Evolutionary conservation across 2,797 vertebrate genomes (phyloP), one percentile per base, ranked within the genome.

Genomic region (Thamnophis elegans): DNA sequence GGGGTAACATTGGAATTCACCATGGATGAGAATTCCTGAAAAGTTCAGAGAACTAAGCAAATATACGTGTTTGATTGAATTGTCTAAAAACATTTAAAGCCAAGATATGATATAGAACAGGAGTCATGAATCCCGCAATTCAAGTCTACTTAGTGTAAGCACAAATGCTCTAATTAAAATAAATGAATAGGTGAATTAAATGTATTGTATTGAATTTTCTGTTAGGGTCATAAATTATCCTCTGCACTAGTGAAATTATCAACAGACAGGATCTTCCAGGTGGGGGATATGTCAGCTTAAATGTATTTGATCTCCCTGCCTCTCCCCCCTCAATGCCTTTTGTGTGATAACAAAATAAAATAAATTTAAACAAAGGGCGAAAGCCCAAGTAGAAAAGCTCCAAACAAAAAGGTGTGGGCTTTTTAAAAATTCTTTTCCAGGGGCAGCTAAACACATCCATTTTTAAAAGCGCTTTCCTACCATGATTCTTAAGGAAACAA

Each of bases 121-220:
- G 20, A 82, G 26, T 59, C 87, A 88, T 62, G 86, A 85, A 85
- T 89, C 90, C 90, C 20, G 14, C 51, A 91, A 93, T 89, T 91
- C 86, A 88, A 56, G 87, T 59, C 91, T 91, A 85, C 87, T 88
- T 93, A 95, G 92, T 47, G 87, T 92, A 94, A 94, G 94, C 93
- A 95, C 94, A 94, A 96, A 87, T 91, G 68, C 78, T 62, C 95
- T 96, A 97, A 97, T 97, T 97, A 97, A 97, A 96, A 95, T 96
- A 97, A 97, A 97, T 97, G 96, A 95, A 96, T 94, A 96, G 95
- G 93, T 96, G 95, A 93, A 96, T 97, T 96, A 97, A 97, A 97
- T 96, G 95, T 91, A 96, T 96, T 97, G 97, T 96, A 95, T 92
- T 94, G 86, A 96, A 95, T 96, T 95, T 95, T 95, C 94, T 92